A percentile compares a stretch with the other conserved stretches of the same genome.
Evolutionary conservation across 2,888 invertebrate species (phyloP).

Genomic region (Andrena flavipes): DNA sequence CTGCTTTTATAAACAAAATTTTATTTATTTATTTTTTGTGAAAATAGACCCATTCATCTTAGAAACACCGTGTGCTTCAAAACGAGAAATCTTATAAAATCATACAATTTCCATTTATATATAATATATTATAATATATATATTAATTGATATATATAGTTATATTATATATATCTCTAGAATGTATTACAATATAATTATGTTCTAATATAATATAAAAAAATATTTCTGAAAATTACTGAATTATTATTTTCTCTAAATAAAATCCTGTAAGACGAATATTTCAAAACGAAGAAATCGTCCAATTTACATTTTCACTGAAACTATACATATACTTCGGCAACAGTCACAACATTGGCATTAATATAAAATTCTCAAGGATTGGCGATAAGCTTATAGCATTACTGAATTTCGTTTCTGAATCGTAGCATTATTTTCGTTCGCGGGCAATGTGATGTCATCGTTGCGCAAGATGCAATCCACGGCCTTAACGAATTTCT

Average conservation of each 20-base stretch:
- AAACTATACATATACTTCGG: neutral
- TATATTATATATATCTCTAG: too few relatives aligned
- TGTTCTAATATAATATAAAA: too few relatives aligned
- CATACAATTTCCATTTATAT: neutral
- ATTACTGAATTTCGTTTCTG: slow-evolving; percentile 8
- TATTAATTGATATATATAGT: too few relatives aligned
- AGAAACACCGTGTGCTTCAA: neutral
- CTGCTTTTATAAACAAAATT: too few relatives aligned
- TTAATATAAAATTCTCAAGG: neutral
- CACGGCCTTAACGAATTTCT: neutral
- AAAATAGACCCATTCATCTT: too few relatives aligned
- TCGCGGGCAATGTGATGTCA: neutral
- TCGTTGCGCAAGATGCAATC: neutral
- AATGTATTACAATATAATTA: too few relatives aligned
- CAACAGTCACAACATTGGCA: too few relatives aligned
- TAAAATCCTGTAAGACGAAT: too few relatives aligned
- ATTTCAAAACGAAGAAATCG: neutral
- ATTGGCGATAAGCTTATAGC: neutral
- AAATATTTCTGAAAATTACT: too few relatives aligned
- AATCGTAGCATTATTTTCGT: slow-evolving; percentile 9
- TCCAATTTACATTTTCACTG: neutral
- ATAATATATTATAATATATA: neutral
- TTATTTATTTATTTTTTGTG: too few relatives aligned
- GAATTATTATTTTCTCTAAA: too few relatives aligned
- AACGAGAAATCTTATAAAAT: neutral